These are phyloP conservation scores for Horisme vitalbata DNA, from an alignment of 2,888 invertebrate species.

Conservation along the genomic window DNA sequence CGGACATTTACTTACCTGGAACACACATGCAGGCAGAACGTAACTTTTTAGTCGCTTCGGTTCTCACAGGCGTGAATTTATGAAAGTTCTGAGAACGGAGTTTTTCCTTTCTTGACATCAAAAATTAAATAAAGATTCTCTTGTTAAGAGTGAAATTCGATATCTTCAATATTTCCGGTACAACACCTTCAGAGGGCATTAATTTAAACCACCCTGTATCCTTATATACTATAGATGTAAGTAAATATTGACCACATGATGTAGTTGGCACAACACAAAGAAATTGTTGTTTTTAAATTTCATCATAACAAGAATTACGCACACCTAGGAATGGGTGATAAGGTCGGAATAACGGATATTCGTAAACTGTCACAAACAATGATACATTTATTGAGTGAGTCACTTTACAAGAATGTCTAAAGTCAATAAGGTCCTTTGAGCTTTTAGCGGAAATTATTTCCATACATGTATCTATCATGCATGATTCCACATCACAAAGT, in stretches of 20 bases:
- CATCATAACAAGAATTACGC: conserved; percentile 32
- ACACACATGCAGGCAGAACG: no score
- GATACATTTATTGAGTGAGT: conserved; percentile 54
- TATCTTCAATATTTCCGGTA: no score
- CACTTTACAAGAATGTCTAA: conserved; percentile 50
- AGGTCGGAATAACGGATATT: conserved; percentile 50
- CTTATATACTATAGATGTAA: conserved; percentile 36
- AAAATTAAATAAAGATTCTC: no score
- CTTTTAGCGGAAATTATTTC: conserved; percentile 60
- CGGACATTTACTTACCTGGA: no score
- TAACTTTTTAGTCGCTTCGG: no score
- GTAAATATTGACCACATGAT: conserved; percentile 25
- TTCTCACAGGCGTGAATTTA: no score
- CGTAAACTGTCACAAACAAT: conserved; percentile 40
- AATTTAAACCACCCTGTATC: no score
- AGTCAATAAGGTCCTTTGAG: conserved; percentile 50
- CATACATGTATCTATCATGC: conserved; percentile 58
- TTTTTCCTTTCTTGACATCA: no score
- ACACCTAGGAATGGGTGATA: conserved; percentile 46
- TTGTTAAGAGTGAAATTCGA: no score
- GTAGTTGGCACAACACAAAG: conserved; percentile 43
- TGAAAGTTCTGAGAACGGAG: no score
- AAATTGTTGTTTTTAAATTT: conserved; percentile 44
- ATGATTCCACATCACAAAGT: conserved; percentile 47
- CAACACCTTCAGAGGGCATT: no score